Evolutionary conservation across 2,888 invertebrate genomes (phyloP).

Genomic region (Eristalinus aeneus): DNA sequence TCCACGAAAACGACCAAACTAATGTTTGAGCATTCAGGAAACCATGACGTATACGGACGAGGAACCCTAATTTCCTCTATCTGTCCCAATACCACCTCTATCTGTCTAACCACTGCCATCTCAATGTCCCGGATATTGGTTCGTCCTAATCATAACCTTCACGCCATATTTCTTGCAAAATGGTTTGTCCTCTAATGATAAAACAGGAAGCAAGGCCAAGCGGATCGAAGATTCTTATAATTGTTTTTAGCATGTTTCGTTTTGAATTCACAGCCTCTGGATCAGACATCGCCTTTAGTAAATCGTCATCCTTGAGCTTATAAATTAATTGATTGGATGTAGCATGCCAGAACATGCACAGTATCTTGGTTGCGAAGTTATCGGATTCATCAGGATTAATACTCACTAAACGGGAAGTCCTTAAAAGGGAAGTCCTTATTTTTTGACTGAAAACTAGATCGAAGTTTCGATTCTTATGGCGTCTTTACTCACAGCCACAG

Average conservation of each 20-base stretch:
- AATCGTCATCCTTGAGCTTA: too few species aligned
- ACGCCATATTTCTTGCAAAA: conserved; percentile 33
- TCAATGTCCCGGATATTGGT: background rate
- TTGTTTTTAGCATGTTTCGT: conserved; percentile 14
- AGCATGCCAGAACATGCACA: conserved; percentile 4
- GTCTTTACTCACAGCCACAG: conserved; percentile 10
- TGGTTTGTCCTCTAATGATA: conserved; percentile 11
- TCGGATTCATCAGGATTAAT: conserved; percentile 2
- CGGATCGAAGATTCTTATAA: conserved; percentile 31
- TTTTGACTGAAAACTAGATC: conserved; percentile 24
- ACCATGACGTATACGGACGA: too few species aligned
- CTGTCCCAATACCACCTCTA: background rate
- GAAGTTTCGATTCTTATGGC: conserved; percentile 20
- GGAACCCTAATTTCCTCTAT: too few species aligned
- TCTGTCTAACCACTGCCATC: background rate
- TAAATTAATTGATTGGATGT: background rate
- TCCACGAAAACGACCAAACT: conserved; percentile 34
- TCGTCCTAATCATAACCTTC: conserved; percentile 23
- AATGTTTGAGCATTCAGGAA: too few species aligned
- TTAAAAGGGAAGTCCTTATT: background rate
- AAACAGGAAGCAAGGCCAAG: conserved; percentile 1
- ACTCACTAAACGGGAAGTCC: background rate
- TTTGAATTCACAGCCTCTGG: conserved; percentile 5
- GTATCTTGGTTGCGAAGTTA: background rate
- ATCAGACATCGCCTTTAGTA: background rate